phyloP scores from a whole-genome alignment of 2,113 vertebrate species.

The Okapia johnstoni region DNA sequence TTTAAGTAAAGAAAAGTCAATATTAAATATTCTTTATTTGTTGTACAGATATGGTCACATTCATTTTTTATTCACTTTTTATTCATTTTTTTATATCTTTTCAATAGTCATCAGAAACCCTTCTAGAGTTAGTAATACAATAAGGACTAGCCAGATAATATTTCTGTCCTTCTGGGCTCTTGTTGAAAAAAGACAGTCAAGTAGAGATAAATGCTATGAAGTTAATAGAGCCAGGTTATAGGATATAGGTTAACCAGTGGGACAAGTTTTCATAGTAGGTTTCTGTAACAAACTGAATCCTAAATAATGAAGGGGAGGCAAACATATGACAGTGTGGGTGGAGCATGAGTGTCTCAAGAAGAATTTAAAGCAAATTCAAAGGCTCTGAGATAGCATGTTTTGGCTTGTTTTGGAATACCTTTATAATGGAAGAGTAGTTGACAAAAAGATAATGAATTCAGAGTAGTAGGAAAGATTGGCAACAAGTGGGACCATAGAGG shows the following conservation, averaged over 20 bases:
- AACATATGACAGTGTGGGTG: not conserved
- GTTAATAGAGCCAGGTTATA: not conserved
- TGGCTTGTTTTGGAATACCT: not conserved
- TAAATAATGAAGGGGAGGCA: not conserved
- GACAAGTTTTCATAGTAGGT: not conserved
- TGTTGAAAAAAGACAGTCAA: not conserved
- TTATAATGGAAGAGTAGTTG: not conserved
- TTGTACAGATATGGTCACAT: not conserved
- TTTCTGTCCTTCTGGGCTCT: not conserved
- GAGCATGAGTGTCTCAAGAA: not conserved
- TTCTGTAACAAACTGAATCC: not conserved
- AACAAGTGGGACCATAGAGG: not conserved
- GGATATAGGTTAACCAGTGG: not conserved
- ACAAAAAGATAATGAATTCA: not conserved
- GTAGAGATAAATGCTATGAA: not conserved
- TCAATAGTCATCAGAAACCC: not conserved
- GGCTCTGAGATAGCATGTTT: not conserved
- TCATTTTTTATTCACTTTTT: not conserved
- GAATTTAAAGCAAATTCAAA: not conserved
- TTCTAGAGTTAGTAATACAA: not conserved
- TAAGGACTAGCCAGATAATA: not conserved
- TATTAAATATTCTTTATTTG: not conserved
- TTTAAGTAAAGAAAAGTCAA: not conserved
- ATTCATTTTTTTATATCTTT: not conserved
- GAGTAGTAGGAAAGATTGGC: not conserved